Evolutionary conservation across 2,797 vertebrate genomes (phyloP).

Genomic region (Sandelia bainsii): DNA sequence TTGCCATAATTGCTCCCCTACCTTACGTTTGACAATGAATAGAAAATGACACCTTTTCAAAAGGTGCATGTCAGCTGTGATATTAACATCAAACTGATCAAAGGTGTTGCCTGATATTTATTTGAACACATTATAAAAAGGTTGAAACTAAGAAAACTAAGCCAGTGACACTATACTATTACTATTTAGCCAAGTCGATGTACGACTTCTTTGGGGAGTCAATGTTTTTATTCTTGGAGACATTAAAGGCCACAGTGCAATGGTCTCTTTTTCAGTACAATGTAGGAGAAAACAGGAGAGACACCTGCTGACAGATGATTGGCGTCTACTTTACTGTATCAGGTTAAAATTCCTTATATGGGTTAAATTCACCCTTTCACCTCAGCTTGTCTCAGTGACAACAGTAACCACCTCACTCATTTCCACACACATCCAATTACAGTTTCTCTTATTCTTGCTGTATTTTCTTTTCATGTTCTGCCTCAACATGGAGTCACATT

Average conservation of each 20-base stretch:
- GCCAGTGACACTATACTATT: background rate
- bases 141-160: background rate
- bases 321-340: constrained; percentile 2
- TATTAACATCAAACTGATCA: constrained; percentile 16
- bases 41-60: background rate
- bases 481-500: background rate
- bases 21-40: constrained; percentile 3
- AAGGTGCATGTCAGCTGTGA: background rate
- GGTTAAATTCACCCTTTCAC: constrained; percentile 15
- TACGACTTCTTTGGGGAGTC: background rate
- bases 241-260: constrained; percentile 13
- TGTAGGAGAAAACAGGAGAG: background rate
- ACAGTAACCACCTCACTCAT: background rate
- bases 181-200: background rate
- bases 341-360: constrained; percentile 1
- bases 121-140: no score
- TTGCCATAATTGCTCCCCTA: background rate
- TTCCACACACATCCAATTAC: background rate
- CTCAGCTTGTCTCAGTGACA: background rate
- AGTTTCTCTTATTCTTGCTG: background rate
- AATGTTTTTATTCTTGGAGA: background rate
- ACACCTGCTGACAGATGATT: constrained; percentile 8
- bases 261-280: constrained; percentile 12
- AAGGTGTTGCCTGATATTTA: background rate
- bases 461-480: background rate